These are phyloP conservation scores for Boulengeromyrus knoepffleri DNA, from an alignment of 2,113 vertebrate genomes.

Conservation along the genomic window DNA sequence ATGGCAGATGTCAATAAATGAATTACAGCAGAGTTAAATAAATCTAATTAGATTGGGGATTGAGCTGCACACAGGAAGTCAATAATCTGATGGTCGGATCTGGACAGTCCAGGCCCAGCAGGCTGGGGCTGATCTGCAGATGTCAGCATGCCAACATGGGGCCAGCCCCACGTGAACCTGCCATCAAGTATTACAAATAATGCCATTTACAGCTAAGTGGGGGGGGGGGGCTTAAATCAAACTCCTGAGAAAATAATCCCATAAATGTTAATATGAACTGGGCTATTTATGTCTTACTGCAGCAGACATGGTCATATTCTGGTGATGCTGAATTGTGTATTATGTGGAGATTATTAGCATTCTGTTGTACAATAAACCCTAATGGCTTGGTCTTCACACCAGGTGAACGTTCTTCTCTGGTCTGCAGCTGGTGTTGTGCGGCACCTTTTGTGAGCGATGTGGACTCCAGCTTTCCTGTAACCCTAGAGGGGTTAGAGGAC, in stretches of 20 bases:
- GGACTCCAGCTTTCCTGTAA: not conserved
- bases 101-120: conserved; percentile 32
- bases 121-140: conserved; percentile 14
- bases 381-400: not conserved
- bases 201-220: conserved; percentile 24
- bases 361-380: not conserved
- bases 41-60: conserved; percentile 55
- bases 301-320: not conserved
- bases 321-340: not conserved
- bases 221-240: not conserved
- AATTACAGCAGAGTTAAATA: conserved; percentile 54
- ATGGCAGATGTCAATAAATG: conserved; percentile 49
- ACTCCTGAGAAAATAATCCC: not conserved
- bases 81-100: conserved; percentile 40
- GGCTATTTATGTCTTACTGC: not conserved
- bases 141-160: conserved; percentile 8
- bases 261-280: not conserved
- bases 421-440: not conserved
- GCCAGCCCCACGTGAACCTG: not conserved
- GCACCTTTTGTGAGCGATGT: not conserved
- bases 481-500: not conserved
- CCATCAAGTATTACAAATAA: conserved; percentile 23
- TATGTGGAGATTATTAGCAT: not conserved
- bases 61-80: conserved; percentile 44
- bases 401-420: not conserved